Conservation (phyloP, 1,140 invertebrate species). For the roundworm (Caenorhabditis elegans) region WBcel235 BX284604.4:9795501-9796000, state of each 20-base stretch:
- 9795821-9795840: background rate
- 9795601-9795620: constrained; percentile 27
- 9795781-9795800: constrained; percentile 25
- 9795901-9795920: background rate
- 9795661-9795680: no score
- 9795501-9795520: constrained; percentile 21
- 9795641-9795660: background rate
- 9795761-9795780: constrained; percentile 31
- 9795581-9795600: constrained; percentile 33
- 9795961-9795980: background rate
- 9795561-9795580: no score
- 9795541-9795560: background rate
- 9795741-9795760: constrained; percentile 29
- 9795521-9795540: constrained; percentile 1
- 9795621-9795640: background rate
- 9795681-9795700: constrained; percentile 1
- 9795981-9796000: background rate
- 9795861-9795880: background rate
- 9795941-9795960: constrained; percentile 17
- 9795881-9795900: background rate
- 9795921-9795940: background rate
- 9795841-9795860: constrained; percentile 17
- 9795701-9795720: background rate
- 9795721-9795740: constrained; percentile 25
- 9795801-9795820: background rate